These are phyloP conservation scores for Platyscapa corneri DNA, from an alignment of 1,140 invertebrate species.

Conservation along the genomic window DNA sequence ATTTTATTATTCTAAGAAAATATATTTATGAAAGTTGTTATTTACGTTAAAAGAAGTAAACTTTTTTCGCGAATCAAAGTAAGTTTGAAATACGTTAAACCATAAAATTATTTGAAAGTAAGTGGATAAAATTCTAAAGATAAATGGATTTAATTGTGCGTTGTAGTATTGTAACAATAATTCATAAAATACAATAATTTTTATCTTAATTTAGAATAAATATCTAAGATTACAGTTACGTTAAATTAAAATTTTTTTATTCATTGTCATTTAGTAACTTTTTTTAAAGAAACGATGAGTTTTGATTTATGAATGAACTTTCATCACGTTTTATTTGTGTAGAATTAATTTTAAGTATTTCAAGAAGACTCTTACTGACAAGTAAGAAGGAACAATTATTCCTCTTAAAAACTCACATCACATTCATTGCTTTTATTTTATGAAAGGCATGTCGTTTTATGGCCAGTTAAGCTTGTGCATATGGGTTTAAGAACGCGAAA, in stretches of 20 bases:
- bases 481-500: background rate
- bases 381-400: conserved; percentile 7
- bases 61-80: background rate
- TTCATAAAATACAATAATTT: too few species aligned
- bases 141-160: background rate
- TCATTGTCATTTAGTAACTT: too few species aligned
- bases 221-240: too few species aligned
- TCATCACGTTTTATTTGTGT: background rate
- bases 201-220: too few species aligned
- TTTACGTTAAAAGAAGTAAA: background rate
- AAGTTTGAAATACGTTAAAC: background rate
- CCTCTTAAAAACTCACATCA: background rate
- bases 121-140: background rate
- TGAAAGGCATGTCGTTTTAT: conserved; percentile 13
- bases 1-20: background rate
- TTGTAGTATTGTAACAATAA: too few species aligned
- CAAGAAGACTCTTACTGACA: background rate
- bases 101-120: background rate
- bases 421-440: conserved; percentile 24
- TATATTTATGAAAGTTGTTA: background rate
- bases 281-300: too few species aligned
- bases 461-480: background rate
- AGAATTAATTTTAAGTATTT: conserved; percentile 19
- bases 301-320: background rate
- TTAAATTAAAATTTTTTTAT: too few species aligned